Evolutionary conservation across 2,113 vertebrate genomes (phyloP), one percentile per base, ranked within the genome.

Genomic region (Oreochromis niloticus): DNA sequence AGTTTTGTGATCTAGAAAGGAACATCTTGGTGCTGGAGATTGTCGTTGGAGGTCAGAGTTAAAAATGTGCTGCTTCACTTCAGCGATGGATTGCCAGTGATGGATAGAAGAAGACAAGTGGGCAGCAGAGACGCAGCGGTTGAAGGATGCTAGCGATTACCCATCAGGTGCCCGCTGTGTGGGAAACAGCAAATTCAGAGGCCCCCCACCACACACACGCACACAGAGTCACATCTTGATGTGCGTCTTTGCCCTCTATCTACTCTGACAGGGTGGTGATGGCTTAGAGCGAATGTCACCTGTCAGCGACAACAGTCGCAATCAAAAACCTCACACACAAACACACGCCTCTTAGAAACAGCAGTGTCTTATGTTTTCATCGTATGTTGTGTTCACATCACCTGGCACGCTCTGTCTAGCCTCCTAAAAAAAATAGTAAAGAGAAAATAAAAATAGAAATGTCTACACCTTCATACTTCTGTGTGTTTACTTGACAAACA

Each of bases 51-150:
- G 71, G 80, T 92, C 75, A 87, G 46, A 80, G 52, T 57, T 27
- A 66, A 83, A 83, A 82, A 82, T 56, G 39, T 43, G 11, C 81
- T 68, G 22, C 82, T 71, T 91, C 43, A 55, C 50, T 79, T 82
- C 71, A 87, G 61, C 4, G 19, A 83, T 24, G n/a, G 63, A 63
- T 80, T 84, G 54, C 81, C 84, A 41, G 66, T 88, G 94, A 93
- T 84, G 83, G 91, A 95, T 91, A 10, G 80, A 89, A 87, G 85
- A 84, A 52, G 91, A 94, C 91, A 92, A 88, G 90, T 17, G 43
- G 80, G 81, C 82, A 81, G 78, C 63, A 83, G 50, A 73, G 66
- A 73, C 73, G 19, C 56, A 71, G 85, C 66, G 27, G 85, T 54
- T 85, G 82, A 90, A 82, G 87, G 83, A 83, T 46, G 36, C 78